Conservation (phyloP, 2,113 vertebrate genomes). For the Mungos mungo region DNA sequence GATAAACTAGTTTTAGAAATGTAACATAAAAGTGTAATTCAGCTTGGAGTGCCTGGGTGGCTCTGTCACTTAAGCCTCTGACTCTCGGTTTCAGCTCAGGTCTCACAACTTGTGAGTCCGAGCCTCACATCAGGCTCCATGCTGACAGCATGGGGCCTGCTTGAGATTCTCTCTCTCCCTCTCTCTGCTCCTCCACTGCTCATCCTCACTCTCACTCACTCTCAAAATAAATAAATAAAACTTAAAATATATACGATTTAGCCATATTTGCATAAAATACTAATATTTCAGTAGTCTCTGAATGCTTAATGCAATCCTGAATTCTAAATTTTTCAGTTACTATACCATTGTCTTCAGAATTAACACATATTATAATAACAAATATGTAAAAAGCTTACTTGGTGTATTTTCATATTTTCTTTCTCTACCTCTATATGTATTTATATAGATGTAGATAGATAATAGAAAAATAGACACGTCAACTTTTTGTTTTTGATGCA, state of each 20-base stretch:
- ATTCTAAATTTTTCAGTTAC: background rate
- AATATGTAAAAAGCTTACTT: background rate
- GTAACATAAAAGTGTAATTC: background rate
- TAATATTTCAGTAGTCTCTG: background rate
- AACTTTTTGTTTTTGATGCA: background rate
- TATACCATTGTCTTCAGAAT: background rate
- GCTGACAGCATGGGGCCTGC: too few relatives aligned
- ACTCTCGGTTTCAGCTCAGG: too few relatives aligned
- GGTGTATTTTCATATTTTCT: background rate
- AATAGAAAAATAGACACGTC: background rate
- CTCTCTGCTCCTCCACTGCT: too few relatives aligned
- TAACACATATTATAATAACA: background rate
- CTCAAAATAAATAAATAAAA: too few relatives aligned
- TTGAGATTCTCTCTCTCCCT: too few relatives aligned
- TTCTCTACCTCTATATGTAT: background rate
- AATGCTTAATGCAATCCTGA: background rate
- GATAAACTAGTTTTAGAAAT: background rate
- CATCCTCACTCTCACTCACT: too few relatives aligned
- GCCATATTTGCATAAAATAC: background rate
- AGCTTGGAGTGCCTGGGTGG: too few relatives aligned
- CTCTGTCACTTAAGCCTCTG: too few relatives aligned
- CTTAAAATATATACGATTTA: background rate
- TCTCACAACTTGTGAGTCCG: too few relatives aligned
- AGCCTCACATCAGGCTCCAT: too few relatives aligned
- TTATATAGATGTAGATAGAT: background rate